Conservation (phyloP, 53 echinoderm and acorn worm species). For the Holothuria leucospilota region DNA sequence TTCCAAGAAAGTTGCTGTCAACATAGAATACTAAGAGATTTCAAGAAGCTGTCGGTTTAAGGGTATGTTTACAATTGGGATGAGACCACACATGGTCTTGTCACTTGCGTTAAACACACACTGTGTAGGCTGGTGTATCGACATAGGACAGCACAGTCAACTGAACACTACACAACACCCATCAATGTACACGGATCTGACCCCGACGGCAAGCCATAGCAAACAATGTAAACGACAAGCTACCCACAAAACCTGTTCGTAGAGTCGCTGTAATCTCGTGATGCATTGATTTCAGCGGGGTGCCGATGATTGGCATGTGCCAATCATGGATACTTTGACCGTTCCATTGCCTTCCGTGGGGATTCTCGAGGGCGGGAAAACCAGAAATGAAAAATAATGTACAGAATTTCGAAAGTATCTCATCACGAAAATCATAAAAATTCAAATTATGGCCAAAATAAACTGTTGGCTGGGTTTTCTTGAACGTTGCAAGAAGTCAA, state of each 20-base stretch:
- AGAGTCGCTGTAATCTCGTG: slow-evolving; percentile 12
- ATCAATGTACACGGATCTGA: slow-evolving; percentile 31
- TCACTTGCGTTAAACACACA: slow-evolving; percentile 11
- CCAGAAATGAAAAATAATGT: neutral
- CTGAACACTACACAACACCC: neutral
- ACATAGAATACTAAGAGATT: too few relatives aligned
- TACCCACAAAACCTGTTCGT: slow-evolving; percentile 6
- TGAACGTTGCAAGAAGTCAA: neutral
- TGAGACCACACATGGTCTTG: slow-evolving; percentile 32
- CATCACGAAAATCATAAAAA: neutral
- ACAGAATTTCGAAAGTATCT: neutral
- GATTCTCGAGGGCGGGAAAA: neutral
- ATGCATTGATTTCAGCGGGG: slow-evolving; percentile 42
- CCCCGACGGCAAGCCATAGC: slow-evolving; percentile 15
- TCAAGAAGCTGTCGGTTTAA: too few relatives aligned
- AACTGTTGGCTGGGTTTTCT: too few relatives aligned
- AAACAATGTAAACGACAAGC: neutral
- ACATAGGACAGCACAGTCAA: neutral
- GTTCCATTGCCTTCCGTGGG: slow-evolving; percentile 30
- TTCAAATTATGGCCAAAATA: slow-evolving; percentile 3
- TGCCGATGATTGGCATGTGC: slow-evolving; percentile 31
- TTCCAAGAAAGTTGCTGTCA: too few relatives aligned
- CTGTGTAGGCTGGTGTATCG: neutral
- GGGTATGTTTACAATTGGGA: too few relatives aligned
- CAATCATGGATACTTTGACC: slow-evolving; percentile 20